Evolutionary conservation across 2,797 vertebrate genomes (phyloP).

Genomic region (Tapirus indicus): DNA sequence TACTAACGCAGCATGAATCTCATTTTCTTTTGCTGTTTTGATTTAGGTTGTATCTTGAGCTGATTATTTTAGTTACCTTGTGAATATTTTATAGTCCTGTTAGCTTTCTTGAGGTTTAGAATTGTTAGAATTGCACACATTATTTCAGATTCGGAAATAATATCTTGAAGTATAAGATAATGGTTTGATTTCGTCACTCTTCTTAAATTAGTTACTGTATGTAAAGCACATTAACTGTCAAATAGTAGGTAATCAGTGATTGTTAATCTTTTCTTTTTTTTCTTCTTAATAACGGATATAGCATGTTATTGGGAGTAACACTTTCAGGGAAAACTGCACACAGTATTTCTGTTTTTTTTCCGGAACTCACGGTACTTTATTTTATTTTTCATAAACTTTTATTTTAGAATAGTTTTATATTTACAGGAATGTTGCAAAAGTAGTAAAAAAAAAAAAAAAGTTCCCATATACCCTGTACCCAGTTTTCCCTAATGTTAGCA

Average conservation of each 20-base stretch:
- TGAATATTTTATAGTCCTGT: not conserved
- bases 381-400: not conserved
- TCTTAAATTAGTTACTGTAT: not conserved
- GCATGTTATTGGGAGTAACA: no score
- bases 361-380: not conserved
- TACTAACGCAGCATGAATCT: not conserved
- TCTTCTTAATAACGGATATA: not conserved
- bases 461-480: not conserved
- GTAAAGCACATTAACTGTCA: not conserved
- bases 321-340: not conserved
- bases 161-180: not conserved
- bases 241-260: not conserved
- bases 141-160: not conserved
- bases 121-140: not conserved
- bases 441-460: not conserved
- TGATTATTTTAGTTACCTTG: not conserved
- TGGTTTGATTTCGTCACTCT: not conserved
- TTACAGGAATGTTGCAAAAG: not conserved
- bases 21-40: not conserved
- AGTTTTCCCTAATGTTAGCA: not conserved
- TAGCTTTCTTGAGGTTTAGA: not conserved
- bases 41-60: not conserved
- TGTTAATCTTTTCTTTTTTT: not conserved
- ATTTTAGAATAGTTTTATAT: slow-evolving; percentile 33
- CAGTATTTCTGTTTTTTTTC: not conserved